Base-by-base conservation (phyloP, 2,888 invertebrate genomes). In the Latrodectus hesperus region DNA sequence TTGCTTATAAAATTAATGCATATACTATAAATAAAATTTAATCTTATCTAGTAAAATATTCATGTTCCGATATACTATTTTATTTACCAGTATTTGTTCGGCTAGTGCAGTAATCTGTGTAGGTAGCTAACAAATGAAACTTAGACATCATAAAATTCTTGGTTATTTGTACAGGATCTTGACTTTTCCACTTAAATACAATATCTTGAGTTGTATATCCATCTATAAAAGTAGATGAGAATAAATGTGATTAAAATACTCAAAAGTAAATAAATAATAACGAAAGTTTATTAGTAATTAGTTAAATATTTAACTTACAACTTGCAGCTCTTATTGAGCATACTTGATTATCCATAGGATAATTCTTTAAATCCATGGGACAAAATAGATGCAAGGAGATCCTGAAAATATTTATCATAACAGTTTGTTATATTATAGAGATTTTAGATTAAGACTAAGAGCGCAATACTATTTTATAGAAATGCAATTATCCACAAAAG, bases 191-290 rank as follows among this genome's bases (percentile, higher is more conserved):
- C 90, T 97, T 94, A 93, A 99, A 99, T 91, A 98, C 97, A 91
- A 99, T 94, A 93, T 99, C 98, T 90, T 96, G 96, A 73, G 98
- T 98, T 72, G 99, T 99, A 96, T 98, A 99, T 89, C 99, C 99
- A 93, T 99, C 99, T 99, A 93, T 90, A 93, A 92, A n/a, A 26
- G 84, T 88, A 89, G 67, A 72, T 53, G 4, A 55, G 12, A 12
- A 38, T 51, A 52, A 8, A 67, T 60, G 64, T 22, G 17, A 14
- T 38, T 53, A 17, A 26, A 77, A 17, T 9, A 38, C 6, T 38
- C 38, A 38, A 14, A 51, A 11, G 52, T 53, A n/a, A 22, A 12
- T 52, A 72, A 14, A 22, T 51, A 49, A 38, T 76, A 51, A 64
- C 5, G 52, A 14, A 68, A 9, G 22, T 72, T 26, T 51, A 22